Base-by-base conservation (phyloP, 2,888 invertebrate genomes). In the Aromia moschata region DNA sequence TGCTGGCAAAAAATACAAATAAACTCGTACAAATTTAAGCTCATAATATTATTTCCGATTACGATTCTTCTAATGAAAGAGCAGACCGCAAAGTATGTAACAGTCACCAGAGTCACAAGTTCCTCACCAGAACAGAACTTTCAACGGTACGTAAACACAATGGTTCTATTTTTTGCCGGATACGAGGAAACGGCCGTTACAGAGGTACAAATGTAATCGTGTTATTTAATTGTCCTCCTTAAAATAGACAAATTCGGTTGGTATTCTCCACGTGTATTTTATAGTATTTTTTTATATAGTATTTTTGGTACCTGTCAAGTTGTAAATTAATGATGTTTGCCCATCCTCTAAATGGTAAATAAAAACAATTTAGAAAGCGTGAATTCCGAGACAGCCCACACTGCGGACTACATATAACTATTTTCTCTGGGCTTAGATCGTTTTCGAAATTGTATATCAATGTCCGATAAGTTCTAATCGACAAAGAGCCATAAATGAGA, bases 301-400 rank as follows among this genome's bases (percentile, higher is more conserved):
- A n/a, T n/a, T n/a, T 33, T 33, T 33, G 33, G 33, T 3, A 33
- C 10, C 33, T 11, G 33, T 33, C 33, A 33, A 33, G 33, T 33
- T 33, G 33, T 33, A 33, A 33, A 33, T 33, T 33, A 33, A 33
- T 33, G 33, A 33, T 11, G n/a, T 33, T 33, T 33, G n/a, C 33
- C n/a, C n/a, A 33, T 33, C 33, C 33, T 33, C 5, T 33, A 33
- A 33, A 33, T 33, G 33, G 33, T n/a, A 11, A 33, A 33, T 33
- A 33, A 33, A 33, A 33, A 33, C 33, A 11, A 33, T 33, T 33
- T 33, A 33, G 33, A 33, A 33, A 33, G 33, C 33, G 33, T 33
- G 33, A 11, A 33, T n/a, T 33, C 11, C 33, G 2, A n/a, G 2
- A 11, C 33, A 7, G 33, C 33, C 33, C 33, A 33, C 33, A 33